Evolutionary conservation across 2,888 invertebrate genomes (phyloP), one percentile per base, ranked within the genome.

Genomic region (Morpho deidamia): DNA sequence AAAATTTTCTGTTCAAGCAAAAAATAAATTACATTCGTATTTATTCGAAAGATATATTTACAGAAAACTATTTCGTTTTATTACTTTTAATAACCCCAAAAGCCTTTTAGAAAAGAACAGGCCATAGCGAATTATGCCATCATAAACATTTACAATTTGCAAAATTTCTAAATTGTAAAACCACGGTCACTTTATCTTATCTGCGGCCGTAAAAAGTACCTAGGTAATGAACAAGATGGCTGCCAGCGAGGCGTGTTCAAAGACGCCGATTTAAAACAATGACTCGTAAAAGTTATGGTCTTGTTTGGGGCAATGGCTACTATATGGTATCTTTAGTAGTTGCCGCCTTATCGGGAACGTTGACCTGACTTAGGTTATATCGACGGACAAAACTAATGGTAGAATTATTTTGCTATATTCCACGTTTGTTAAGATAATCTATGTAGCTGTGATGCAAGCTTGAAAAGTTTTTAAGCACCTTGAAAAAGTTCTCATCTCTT

Each of bases 401-500:
- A n/a, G n/a, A n/a, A n/a, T n/a, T n/a, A n/a, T n/a, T n/a, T n/a
- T n/a, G n/a, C n/a, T n/a, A n/a, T n/a, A n/a, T n/a, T n/a, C n/a
- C n/a, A n/a, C n/a, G n/a, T n/a, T n/a, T n/a, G n/a, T n/a, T n/a
- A n/a, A n/a, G n/a, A n/a, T n/a, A n/a, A n/a, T n/a, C n/a, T n/a
- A n/a, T n/a, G n/a, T n/a, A n/a, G n/a, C n/a, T n/a, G n/a, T n/a
- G n/a, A n/a, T n/a, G n/a, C n/a, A n/a, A n/a, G n/a, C n/a, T 83
- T 83, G 81, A 76, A 63, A 69, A 79, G 73, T 82, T 82, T 80
- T 81, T 76, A 76, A 78, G 74, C 67, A 69, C 69, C 64, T 66
- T 63, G 71, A 83, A 87, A 87, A 88, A 85, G 80, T 86, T 87
- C 72, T 53, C 53, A 73, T 70, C 70, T 74, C 74, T 76, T 80